phyloP scores from a whole-genome alignment of 2,113 vertebrate genomes.

The Phrynosoma platyrhinos region DNA sequence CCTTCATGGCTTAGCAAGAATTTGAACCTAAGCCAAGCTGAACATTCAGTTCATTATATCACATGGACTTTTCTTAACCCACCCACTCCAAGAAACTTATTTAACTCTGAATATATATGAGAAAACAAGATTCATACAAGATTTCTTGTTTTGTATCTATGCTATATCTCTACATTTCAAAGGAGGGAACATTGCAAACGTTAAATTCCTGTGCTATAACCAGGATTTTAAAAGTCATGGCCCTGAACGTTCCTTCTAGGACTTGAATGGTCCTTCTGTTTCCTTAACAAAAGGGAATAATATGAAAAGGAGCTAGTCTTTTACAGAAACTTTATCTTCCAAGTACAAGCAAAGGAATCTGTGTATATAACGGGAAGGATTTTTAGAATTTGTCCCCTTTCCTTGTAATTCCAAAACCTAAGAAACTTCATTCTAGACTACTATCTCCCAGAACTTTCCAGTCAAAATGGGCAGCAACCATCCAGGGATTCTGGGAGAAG shows the following conservation, averaged over 20 bases:
- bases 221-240: no score
- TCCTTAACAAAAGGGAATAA: neutral
- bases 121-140: neutral
- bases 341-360: neutral
- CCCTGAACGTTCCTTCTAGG: neutral
- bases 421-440: no score
- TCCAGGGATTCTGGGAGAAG: neutral
- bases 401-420: no score
- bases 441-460: no score
- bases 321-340: neutral
- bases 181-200: neutral
- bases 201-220: neutral
- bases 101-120: no score
- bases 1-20: no score
- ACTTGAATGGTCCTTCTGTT: neutral
- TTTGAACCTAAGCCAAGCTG: neutral
- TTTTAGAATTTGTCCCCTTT: no score
- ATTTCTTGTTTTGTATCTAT: neutral
- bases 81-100: neutral
- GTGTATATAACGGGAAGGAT: no score
- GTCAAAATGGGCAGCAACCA: neutral
- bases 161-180: no score
- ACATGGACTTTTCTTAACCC: neutral
- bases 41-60: neutral
- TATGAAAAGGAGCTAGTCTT: neutral